A percentile compares a stretch with the other conserved stretches of the same genome.
Conservation (phyloP, 2,888 invertebrate species). For the Drosophila infuscata region DNA sequence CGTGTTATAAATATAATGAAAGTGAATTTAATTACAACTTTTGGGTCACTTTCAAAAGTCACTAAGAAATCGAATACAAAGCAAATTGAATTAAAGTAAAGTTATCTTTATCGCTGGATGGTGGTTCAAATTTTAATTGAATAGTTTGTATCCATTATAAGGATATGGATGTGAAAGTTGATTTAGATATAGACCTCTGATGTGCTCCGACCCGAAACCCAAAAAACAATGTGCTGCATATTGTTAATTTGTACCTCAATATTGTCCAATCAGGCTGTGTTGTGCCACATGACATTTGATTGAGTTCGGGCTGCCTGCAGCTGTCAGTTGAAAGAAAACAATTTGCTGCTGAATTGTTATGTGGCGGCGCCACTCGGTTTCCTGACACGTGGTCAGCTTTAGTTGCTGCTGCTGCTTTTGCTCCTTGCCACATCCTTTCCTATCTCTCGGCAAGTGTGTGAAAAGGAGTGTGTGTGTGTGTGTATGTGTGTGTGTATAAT, state of each 20-base stretch:
- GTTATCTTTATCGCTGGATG: background rate
- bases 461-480: conserved; percentile 5
- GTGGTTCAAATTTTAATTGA: background rate
- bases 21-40: background rate
- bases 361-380: conserved; percentile 63
- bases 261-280: conserved; percentile 33
- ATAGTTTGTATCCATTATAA: too few species aligned
- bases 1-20: background rate
- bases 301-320: conserved; percentile 51
- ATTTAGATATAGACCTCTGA: too few species aligned
- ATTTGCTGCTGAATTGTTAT: conserved; percentile 73
- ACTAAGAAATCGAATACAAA: background rate
- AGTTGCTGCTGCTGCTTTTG: background rate
- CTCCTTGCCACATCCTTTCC: background rate
- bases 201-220: too few species aligned
- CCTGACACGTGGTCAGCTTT: conserved; percentile 55
- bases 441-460: conserved; percentile 26
- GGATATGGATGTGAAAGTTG: too few species aligned
- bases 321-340: conserved; percentile 72
- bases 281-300: conserved; percentile 49
- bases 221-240: background rate
- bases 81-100: background rate
- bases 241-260: conserved; percentile 31
- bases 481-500: conserved; percentile 32
- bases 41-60: background rate